Conservation (phyloP, 1,140 invertebrate species). For the Listronotus bonariensis region DNA sequence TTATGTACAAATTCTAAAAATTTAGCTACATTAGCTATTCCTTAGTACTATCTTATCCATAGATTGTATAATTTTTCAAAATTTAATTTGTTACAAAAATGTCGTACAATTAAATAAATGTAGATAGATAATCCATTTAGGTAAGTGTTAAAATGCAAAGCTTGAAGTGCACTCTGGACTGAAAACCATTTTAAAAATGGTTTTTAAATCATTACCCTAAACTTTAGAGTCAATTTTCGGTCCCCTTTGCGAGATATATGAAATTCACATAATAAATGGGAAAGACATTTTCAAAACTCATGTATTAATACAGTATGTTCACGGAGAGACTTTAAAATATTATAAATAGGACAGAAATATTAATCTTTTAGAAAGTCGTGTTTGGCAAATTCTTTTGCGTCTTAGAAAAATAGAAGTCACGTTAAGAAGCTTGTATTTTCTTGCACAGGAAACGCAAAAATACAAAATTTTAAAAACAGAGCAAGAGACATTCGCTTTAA, state of each 20-base stretch:
- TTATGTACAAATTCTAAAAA: not conserved
- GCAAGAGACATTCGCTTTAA: too few species aligned
- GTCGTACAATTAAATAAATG: not conserved
- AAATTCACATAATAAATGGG: not conserved
- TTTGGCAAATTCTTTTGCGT: too few species aligned
- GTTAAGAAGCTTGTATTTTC: too few species aligned
- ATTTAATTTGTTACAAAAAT: not conserved
- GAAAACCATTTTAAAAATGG: slow-evolving; percentile 7
- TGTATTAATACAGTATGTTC: too few species aligned
- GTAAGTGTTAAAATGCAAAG: slow-evolving; percentile 2
- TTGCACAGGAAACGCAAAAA: too few species aligned
- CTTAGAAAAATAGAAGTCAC: too few species aligned
- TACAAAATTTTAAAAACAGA: too few species aligned
- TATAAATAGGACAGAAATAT: too few species aligned
- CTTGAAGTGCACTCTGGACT: slow-evolving; percentile 4
- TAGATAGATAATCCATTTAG: not conserved
- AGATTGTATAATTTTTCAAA: too few species aligned
- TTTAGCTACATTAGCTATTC: slow-evolving; percentile 6
- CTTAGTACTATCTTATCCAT: slow-evolving; percentile 2
- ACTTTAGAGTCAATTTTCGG: slow-evolving; percentile 1
- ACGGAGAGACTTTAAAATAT: too few species aligned
- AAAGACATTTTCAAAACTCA: too few species aligned
- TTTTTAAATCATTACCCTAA: not conserved
- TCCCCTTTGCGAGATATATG: not conserved
- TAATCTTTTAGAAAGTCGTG: too few species aligned